Conservation (phyloP, 2,888 invertebrate species). For the Tiliacea aurago region DNA sequence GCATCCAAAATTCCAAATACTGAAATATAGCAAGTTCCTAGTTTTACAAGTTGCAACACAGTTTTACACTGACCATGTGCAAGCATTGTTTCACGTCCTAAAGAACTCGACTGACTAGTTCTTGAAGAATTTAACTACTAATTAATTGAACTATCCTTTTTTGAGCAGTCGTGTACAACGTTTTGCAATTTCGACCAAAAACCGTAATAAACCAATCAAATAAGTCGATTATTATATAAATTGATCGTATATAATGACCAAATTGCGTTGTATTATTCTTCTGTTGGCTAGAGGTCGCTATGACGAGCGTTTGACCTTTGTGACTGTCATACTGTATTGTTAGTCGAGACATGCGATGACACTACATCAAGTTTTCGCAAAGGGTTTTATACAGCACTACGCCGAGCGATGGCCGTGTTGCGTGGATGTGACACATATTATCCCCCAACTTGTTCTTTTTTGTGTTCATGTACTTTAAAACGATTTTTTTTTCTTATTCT, state of each 20-base stretch:
- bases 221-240: slow-evolving; percentile 18
- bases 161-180: not conserved
- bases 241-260: slow-evolving; percentile 8
- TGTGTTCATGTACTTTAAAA: no score
- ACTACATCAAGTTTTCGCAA: slow-evolving; percentile 1
- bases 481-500: no score
- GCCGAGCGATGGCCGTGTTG: no score
- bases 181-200: not conserved
- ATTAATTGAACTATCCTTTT: no score
- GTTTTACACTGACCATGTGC: not conserved
- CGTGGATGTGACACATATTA: no score
- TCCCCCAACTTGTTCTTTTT: no score
- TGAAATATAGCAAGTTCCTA: not conserved
- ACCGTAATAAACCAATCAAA: slow-evolving; percentile 3
- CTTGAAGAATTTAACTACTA: not conserved
- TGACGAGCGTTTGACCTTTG: slow-evolving; percentile 38
- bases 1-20: slow-evolving; percentile 10
- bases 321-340: slow-evolving; percentile 28
- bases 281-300: slow-evolving; percentile 39
- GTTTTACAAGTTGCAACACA: slow-evolving; percentile 14
- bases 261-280: slow-evolving; percentile 36
- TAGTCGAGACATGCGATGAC: slow-evolving; percentile 12
- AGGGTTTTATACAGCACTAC: no score
- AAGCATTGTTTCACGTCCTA: not conserved
- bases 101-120: not conserved